phyloP scores from a whole-genome alignment of 1,140 invertebrate species.

The Pogonomyrmex californicus region DNA sequence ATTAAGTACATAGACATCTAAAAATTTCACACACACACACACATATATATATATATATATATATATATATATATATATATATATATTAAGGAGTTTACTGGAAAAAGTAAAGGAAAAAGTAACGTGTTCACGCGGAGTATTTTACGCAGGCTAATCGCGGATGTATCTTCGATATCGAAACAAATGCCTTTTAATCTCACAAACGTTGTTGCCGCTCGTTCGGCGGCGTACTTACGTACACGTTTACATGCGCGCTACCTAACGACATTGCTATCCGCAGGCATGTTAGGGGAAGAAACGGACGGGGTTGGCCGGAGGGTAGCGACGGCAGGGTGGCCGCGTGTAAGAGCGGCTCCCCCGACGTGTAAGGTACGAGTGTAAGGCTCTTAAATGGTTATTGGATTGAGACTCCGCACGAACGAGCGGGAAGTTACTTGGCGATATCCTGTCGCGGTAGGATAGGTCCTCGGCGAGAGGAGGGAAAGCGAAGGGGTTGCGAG shows the following conservation, averaged over 20 bases:
- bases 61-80: not conserved
- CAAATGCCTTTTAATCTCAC: conserved; percentile 69
- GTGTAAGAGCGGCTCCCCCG: conserved; percentile 74
- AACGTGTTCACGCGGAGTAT: not conserved
- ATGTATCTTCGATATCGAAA: conserved; percentile 63
- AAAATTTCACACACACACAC: too few species aligned
- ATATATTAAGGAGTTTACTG: too few species aligned
- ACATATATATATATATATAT: not conserved
- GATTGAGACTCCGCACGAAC: conserved; percentile 76
- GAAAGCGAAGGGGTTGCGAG: conserved; percentile 19
- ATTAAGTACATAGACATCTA: not conserved
- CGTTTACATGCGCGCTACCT: conserved; percentile 68
- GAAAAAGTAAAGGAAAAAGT: conserved; percentile 32
- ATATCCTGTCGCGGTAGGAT: conserved; percentile 74
- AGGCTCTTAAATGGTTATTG: conserved; percentile 78
- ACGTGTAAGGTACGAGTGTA: conserved; percentile 76
- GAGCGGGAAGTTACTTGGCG: conserved; percentile 75
- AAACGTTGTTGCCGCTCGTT: conserved; percentile 27
- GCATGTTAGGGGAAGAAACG: conserved; percentile 67
- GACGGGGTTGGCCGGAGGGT: conserved; percentile 19
- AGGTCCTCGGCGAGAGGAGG: conserved; percentile 40
- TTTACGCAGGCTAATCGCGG: conserved; percentile 39
- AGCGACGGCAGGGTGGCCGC: conserved; percentile 49
- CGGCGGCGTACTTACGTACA: conserved; percentile 52
- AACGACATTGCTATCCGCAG: conserved; percentile 67